phyloP scores from a whole-genome alignment of 1,140 invertebrate species.

The Drosophila parabipectinata region DNA sequence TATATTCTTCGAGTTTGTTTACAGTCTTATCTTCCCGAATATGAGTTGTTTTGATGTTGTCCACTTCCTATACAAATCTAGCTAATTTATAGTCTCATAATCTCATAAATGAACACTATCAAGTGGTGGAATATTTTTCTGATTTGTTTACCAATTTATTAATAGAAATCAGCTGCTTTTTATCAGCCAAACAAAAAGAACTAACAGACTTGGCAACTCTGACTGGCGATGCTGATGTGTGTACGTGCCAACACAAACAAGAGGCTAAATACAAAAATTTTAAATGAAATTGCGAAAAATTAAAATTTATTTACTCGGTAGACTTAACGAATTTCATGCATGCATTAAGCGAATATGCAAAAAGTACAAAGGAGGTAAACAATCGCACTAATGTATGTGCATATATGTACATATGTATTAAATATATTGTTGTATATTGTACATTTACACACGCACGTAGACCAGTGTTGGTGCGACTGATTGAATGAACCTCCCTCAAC shows the following conservation, averaged over 20 bases:
- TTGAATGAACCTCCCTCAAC: conserved; percentile 80
- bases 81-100: not conserved
- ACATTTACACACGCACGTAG: conserved; percentile 10
- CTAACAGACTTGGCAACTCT: conserved; percentile 27
- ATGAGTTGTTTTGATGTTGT: too few relatives aligned
- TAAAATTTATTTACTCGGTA: conserved; percentile 66
- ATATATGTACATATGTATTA: not conserved
- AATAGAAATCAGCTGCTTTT: conserved; percentile 36
- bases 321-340: conserved; percentile 24
- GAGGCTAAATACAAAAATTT: conserved; percentile 30
- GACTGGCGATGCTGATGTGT: conserved; percentile 16
- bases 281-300: conserved; percentile 67
- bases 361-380: conserved; percentile 54
- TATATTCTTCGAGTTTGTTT: too few relatives aligned
- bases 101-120: conserved; percentile 1
- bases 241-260: conserved; percentile 17
- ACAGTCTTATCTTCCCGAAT: too few relatives aligned
- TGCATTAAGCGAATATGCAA: conserved; percentile 36
- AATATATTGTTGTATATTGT: not conserved
- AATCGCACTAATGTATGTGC: conserved; percentile 11
- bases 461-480: conserved; percentile 31
- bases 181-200: conserved; percentile 23
- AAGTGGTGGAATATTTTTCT: conserved; percentile 9
- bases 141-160: conserved; percentile 44
- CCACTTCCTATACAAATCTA: too few relatives aligned